A percentile compares a stretch with the other conserved stretches of the same genome.
Evolutionary conservation across 1,140 invertebrate species (phyloP).

Genomic region (Lamellibrachia luymesi): DNA sequence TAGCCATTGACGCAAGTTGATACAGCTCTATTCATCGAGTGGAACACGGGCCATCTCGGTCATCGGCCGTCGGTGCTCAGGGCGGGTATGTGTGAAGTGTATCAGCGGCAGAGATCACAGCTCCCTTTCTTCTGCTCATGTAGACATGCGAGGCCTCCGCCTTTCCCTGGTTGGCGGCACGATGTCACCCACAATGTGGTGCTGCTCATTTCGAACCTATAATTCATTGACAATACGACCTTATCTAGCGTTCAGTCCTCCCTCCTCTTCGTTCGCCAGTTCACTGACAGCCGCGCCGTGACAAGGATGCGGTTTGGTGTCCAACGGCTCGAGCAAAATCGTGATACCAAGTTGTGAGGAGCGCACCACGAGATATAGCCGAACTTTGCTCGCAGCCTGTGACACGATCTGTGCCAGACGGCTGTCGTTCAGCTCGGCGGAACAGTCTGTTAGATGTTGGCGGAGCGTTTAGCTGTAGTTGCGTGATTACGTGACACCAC

Average conservation of each 20-base stretch:
- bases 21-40: background rate
- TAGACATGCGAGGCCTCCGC: background rate
- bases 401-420: background rate
- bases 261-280: background rate
- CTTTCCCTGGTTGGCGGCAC: background rate
- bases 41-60: background rate
- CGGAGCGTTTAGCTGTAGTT: background rate
- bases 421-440: background rate
- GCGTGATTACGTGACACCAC: background rate
- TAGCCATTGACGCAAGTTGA: background rate
- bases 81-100: background rate
- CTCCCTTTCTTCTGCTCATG: background rate
- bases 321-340: background rate
- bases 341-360: background rate
- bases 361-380: background rate
- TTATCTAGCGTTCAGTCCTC: background rate
- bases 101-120: background rate
- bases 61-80: background rate
- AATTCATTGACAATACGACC: background rate
- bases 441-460: background rate
- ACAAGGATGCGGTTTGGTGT: no score
- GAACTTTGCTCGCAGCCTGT: background rate
- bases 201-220: background rate
- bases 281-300: background rate
- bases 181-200: background rate